These are phyloP conservation scores for Nemotelus nigrinus DNA, from an alignment of 2,888 invertebrate species.

Conservation along the genomic window DNA sequence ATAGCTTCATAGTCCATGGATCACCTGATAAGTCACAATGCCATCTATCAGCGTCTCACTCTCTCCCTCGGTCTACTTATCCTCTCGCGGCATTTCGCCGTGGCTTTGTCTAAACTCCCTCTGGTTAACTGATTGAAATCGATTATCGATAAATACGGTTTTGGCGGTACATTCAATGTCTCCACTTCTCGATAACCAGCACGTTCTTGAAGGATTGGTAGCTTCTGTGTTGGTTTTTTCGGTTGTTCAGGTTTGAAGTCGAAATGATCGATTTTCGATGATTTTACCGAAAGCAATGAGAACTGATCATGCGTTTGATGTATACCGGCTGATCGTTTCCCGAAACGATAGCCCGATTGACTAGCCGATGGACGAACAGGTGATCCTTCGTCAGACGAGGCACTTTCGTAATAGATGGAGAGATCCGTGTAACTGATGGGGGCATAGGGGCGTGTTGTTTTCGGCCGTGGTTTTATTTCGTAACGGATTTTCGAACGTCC, in stretches of 20 bases:
- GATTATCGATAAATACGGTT: slow-evolving; percentile 76
- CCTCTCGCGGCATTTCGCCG: slow-evolving; percentile 47
- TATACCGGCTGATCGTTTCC: slow-evolving; percentile 51
- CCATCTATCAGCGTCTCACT: background rate
- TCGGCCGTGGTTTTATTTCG: slow-evolving; percentile 64
- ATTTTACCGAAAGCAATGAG: slow-evolving; percentile 58
- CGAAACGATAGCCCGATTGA: slow-evolving; percentile 59
- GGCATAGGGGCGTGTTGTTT: slow-evolving; percentile 67
- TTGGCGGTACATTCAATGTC: slow-evolving; percentile 65
- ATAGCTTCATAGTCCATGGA: too few species aligned
- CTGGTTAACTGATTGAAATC: slow-evolving; percentile 77
- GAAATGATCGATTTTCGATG: slow-evolving; percentile 57
- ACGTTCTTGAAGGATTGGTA: slow-evolving; percentile 50
- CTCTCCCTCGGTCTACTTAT: slow-evolving; percentile 28
- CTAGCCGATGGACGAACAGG: slow-evolving; percentile 57
- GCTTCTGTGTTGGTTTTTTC: slow-evolving; percentile 49
- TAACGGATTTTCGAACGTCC: slow-evolving; percentile 63
- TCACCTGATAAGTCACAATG: too few species aligned
- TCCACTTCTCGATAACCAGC: slow-evolving; percentile 49
- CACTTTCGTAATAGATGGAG: slow-evolving; percentile 68
- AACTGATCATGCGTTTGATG: slow-evolving; percentile 59
- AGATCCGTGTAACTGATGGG: slow-evolving; percentile 68
- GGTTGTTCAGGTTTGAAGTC: slow-evolving; percentile 55
- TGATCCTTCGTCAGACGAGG: slow-evolving; percentile 66
- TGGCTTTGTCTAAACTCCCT: slow-evolving; percentile 68